phyloP scores from a whole-genome alignment of 2,113 vertebrate genomes.

The Channa maculata region DNA sequence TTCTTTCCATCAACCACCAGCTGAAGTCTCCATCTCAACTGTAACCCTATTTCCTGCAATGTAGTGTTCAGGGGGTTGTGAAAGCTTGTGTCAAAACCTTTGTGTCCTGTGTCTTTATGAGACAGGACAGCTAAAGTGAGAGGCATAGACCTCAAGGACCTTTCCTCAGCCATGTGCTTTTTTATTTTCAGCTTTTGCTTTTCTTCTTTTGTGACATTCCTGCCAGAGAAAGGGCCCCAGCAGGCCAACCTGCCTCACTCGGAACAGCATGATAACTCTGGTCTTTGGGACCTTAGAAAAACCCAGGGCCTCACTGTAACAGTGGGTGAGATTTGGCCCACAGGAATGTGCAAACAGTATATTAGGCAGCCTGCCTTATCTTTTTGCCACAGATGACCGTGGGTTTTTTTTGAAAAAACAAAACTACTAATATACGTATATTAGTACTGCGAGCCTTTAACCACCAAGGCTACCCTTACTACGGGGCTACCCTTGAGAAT shows the following conservation, averaged over 20 bases:
- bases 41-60: slow-evolving; percentile 60
- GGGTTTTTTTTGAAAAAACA: not conserved
- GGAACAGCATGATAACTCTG: slow-evolving; percentile 59
- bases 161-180: slow-evolving; percentile 44
- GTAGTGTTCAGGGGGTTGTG: slow-evolving; percentile 48
- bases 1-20: slow-evolving; percentile 52
- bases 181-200: slow-evolving; percentile 46
- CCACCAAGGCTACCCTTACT: not conserved
- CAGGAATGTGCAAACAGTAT: slow-evolving; percentile 22
- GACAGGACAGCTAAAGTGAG: slow-evolving; percentile 61
- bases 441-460: not conserved
- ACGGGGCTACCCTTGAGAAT: slow-evolving; percentile 1
- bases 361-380: slow-evolving; percentile 6
- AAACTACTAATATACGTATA: not conserved
- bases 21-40: slow-evolving; percentile 54
- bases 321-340: slow-evolving; percentile 33
- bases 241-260: slow-evolving; percentile 59
- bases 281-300: slow-evolving; percentile 43
- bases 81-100: slow-evolving; percentile 69
- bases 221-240: slow-evolving; percentile 59
- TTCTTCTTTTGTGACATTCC: slow-evolving; percentile 65
- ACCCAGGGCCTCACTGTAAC: slow-evolving; percentile 20
- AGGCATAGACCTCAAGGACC: slow-evolving; percentile 59
- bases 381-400: not conserved
- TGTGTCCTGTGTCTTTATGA: slow-evolving; percentile 60